Percentiles rank a stretch among this genome's conserved stretches.
These are phyloP conservation scores for Proisotoma minuta DNA, from an alignment of 2,888 invertebrate genomes.

Conservation along the genomic window DNA sequence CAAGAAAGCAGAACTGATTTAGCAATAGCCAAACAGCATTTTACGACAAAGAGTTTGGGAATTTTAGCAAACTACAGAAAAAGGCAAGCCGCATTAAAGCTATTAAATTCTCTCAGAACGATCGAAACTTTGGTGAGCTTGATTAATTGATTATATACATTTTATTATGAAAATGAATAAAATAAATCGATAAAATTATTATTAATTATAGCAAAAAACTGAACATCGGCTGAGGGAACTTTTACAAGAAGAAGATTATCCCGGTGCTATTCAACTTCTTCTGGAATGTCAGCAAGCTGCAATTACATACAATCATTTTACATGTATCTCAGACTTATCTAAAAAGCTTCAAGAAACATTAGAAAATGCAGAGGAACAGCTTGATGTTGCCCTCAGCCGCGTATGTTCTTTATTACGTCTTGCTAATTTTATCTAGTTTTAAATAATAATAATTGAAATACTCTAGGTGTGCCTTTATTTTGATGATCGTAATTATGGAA, in stretches of 20 bases:
- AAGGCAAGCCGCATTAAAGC: conserved; percentile 71
- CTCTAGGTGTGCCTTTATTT: conserved; percentile 63
- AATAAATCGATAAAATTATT: conserved; percentile 48
- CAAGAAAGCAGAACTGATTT: conserved; percentile 67
- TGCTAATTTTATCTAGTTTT: conserved; percentile 1
- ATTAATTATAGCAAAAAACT: conserved; percentile 66
- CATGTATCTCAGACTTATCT: conserved; percentile 82
- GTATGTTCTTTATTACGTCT: conserved; percentile 51
- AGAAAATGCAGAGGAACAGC: conserved; percentile 81
- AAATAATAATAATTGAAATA: background rate
- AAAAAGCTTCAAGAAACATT: conserved; percentile 84
- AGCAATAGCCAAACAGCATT: conserved; percentile 69
- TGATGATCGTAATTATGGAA: conserved; percentile 71
- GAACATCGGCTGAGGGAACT: conserved; percentile 78
- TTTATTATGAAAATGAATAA: conserved; percentile 31
- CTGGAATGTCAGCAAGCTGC: conserved; percentile 83
- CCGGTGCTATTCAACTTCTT: conserved; percentile 82
- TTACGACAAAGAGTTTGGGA: conserved; percentile 78
- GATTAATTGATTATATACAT: background rate
- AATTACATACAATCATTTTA: conserved; percentile 75
- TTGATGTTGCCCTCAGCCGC: conserved; percentile 79
- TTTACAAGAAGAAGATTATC: conserved; percentile 77
- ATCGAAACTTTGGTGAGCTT: conserved; percentile 69
- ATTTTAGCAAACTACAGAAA: conserved; percentile 88
- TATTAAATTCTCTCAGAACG: conserved; percentile 72